Conservation (phyloP, 2,797 vertebrate species). For the Lagorchestes hirsutus region DNA sequence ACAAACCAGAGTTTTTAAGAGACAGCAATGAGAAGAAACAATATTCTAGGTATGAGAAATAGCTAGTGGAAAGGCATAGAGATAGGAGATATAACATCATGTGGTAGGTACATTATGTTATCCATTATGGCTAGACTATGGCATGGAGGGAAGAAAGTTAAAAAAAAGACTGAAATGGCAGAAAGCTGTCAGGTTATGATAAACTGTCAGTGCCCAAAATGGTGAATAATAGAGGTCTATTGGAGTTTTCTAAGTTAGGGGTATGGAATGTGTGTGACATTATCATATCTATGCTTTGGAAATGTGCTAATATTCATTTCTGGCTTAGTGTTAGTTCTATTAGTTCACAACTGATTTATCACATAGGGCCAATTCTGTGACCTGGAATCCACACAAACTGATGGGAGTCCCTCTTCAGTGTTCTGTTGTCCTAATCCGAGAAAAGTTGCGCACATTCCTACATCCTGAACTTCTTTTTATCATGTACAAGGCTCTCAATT, state of each 20-base stretch:
- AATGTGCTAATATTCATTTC: neutral
- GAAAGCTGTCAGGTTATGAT: neutral
- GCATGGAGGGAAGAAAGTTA: neutral
- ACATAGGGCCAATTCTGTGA: slow-evolving; percentile 86
- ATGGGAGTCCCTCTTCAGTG: slow-evolving; percentile 87
- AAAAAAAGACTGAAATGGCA: neutral
- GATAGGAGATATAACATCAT: neutral
- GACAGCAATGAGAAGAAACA: no score
- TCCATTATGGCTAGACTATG: neutral
- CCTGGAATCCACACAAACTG: slow-evolving; percentile 90
- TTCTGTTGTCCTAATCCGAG: slow-evolving; percentile 85
- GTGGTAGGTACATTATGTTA: neutral
- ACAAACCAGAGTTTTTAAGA: neutral
- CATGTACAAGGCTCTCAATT: neutral
- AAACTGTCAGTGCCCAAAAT: neutral
- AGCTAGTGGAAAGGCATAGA: neutral
- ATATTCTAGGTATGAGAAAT: neutral
- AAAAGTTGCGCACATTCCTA: slow-evolving; percentile 66
- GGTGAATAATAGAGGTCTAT: neutral
- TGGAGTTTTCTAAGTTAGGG: neutral
- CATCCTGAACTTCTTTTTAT: neutral
- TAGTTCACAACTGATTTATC: slow-evolving; percentile 5
- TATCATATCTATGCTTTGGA: slow-evolving; percentile 3
- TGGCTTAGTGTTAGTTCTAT: neutral
- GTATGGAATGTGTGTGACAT: neutral